Percentiles rank a stretch among this genome's conserved stretches.
Conservation (phyloP, 2,888 invertebrate genomes). For the Lithosia quadra region DNA sequence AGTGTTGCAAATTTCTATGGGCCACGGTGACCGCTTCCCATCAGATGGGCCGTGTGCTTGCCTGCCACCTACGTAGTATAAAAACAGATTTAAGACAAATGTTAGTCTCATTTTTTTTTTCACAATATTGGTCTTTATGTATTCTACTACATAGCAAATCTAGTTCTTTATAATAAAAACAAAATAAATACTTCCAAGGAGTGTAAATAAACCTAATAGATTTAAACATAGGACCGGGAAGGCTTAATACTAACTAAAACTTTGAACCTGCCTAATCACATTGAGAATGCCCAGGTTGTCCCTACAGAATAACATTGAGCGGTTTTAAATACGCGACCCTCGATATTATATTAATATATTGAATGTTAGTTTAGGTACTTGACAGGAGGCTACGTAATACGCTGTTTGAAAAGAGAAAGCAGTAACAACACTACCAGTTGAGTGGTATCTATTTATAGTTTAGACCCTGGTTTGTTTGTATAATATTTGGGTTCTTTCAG, state of each 20-base stretch:
- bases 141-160: neutral
- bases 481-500: too few species aligned
- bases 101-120: too few species aligned
- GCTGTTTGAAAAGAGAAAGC: constrained; percentile 11
- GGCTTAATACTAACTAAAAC: neutral
- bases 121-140: too few species aligned
- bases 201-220: neutral
- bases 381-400: neutral
- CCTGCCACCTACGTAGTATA: too few species aligned
- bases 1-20: too few species aligned
- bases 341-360: constrained; percentile 33
- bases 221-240: neutral
- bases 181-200: neutral
- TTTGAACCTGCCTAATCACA: neutral
- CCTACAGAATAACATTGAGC: neutral
- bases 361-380: constrained; percentile 40
- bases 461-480: neutral
- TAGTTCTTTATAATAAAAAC: neutral
- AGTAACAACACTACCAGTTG: neutral
- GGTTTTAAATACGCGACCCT: constrained; percentile 18
- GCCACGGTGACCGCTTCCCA: too few species aligned
- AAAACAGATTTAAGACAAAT: too few species aligned
- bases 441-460: neutral
- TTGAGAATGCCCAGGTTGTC: constrained; percentile 4
- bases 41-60: too few species aligned